Base-by-base conservation (phyloP, 2,888 invertebrate species). In the Perizoma flavofasciatum region DNA sequence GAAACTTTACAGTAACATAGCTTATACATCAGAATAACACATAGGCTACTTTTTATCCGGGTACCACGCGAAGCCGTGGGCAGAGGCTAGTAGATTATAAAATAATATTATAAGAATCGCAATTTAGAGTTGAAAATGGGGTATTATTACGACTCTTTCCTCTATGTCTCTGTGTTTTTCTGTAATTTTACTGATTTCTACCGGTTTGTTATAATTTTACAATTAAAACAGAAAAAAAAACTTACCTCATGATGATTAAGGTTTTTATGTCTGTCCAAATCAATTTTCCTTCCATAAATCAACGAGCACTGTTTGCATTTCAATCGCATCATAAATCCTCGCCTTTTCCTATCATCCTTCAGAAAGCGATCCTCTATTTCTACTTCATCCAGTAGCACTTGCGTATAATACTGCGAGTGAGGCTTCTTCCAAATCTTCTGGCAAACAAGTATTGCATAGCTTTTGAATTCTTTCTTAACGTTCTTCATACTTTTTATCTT, bases 231-330 rank as follows among this genome's bases (percentile, higher is more conserved):
- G 22, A 22, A 22, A 22, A 22, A 22, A 22, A 22, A 22, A 22
- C 22, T 22, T 55, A 74, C 74, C 63, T 66, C 66, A 8, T 59
- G 57, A 65, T 74, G 74, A 44, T 69, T 66, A 7, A 67, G 52
- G 22, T 64, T 63, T 33, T 60, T 67, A 49, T 74, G 73, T 33
- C 67, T 61, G 0, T 69, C 70, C 48, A 67, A 58, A 50, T 69
- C 67, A 0, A 70, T 63, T 37, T 67, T 64, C 11, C 69, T 60
- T 8, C 56, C 46, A 44, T 67, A 58, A 6, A 62, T 49, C 6
- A 61, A 10, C 3, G 61, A 59, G 41, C 66, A 65, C 7, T 34
- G 45, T 10, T 63, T 50, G 34, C 65, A 68, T 8, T 61, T 55
- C 0, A 55, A 40, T 43, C 48, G 43, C 46, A 55, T 55, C 37